Evolutionary conservation across 2,797 vertebrate species (phyloP), one percentile per base, ranked within the genome.

Genomic region (Anabacerthia variegaticeps): DNA sequence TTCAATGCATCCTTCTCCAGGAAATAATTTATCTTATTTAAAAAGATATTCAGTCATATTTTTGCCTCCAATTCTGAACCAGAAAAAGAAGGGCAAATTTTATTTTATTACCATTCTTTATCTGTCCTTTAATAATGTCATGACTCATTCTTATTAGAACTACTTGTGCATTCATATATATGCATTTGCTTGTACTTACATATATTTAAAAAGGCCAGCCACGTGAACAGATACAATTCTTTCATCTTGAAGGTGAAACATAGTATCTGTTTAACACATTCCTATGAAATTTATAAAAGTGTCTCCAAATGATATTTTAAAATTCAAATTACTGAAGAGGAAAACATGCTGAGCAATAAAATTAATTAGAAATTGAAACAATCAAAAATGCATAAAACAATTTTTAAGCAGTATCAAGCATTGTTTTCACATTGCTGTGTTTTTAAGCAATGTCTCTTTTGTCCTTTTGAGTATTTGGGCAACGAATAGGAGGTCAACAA

Each of bases 141-240:
- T 61, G n/a, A 43, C 17, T 81, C 27, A 32, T 54, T 71, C n/a
- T 51, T 55, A 39, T 5, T 54, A 69, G 6, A 71, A 68, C 9
- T 37, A 30, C 18, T 58, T 76, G 12, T 16, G 19, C 7, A 80
- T 18, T 16, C 9, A 28, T 22, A 68, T 28, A n/a, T 17, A 43
- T 20, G 0, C 14, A 74, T 61, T 56, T 46, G 4, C 7, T 13
- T 9, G 30, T 30, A 59, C 3, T 2, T 27, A 28, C 0, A 34
- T 8, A 6, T 65, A 37, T 74, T 59, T 63, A 5, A 11, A 84
- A 65, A 75, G 26, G 11, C 13, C 10, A 10, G n/a, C 3, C 24
- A 46, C 27, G 61, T 54, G 30, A 65, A n/a, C 8, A 68, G 23
- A 68, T 20, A 52, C 12, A 52, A 79, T 49, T 5, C n/a, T 75